Base-by-base conservation (phyloP, 2,113 vertebrate species). In the Barnardius zonarius region DNA sequence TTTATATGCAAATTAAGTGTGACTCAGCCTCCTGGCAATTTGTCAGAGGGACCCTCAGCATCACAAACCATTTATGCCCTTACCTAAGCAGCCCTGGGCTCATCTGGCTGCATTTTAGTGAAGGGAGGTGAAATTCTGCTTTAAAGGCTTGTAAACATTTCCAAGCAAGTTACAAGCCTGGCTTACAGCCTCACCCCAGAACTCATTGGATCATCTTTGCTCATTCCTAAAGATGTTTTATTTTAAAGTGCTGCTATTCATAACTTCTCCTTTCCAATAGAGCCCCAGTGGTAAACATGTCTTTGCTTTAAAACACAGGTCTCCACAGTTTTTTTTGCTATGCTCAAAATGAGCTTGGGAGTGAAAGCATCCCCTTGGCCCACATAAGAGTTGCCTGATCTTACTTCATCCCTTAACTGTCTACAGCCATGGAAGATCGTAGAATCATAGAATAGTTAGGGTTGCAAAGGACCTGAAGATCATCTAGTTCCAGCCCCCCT, bases 1-100 rank as follows among this genome's bases (percentile, higher is more conserved):
- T 97, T 97, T 97, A 96, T 97, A 97, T 97, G 97, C 89, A 97
- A 97, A 97, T 97, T 83, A 83, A 88, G 91, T 9, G 23, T 92
- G 93, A 95, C 90, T 97, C 95, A 96, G 86, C 79, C 92, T 95
- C 59, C 70, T 89, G 87, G 92, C 83, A 96, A 91, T 95, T 93
- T 95, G 44, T 94, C 87, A 94, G 63, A 72, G 78, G 13, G 77
- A 95, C 91, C 89, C 77, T 93, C 72, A 48, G 62, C 48, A 86
- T 95, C 61, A 89, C 44, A 88, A 90, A 83, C 77, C 43, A 52
- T 87, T 95, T 83, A 44, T 69, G 61, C 55, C 35, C 46, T 57
- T 91, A 79, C 64, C 33, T 91, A 41, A 84, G 69, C 54, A 88
- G 75, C 31, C 44, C 44, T 57, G 66, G 43, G 49, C n/a, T 43